Evolutionary conservation across 2,113 vertebrate genomes (phyloP).

Genomic region (human (Homo sapiens)): DNA sequence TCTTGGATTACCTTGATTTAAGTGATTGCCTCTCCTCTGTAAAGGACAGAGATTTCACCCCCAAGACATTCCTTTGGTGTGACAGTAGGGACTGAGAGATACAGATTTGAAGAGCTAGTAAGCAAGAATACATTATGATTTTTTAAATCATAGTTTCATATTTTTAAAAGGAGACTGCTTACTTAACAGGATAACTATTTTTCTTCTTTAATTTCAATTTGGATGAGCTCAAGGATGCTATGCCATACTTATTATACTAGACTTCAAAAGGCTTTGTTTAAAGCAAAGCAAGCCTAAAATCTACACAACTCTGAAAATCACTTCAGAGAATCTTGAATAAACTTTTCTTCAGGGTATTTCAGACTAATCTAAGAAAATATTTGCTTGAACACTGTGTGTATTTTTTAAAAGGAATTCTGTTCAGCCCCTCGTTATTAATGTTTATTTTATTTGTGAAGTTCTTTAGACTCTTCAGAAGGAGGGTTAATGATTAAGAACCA

Average conservation of each 20-base stretch:
- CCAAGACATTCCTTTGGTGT: background rate
- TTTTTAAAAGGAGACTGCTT: background rate
- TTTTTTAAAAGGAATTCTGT: conserved; percentile 14
- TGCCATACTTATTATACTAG: background rate
- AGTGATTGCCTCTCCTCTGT: background rate
- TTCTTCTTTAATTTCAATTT: background rate
- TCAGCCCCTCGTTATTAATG: background rate
- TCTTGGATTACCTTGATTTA: background rate
- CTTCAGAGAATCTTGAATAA: conserved; percentile 17
- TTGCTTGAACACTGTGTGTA: background rate
- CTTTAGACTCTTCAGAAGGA: background rate
- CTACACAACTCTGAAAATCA: background rate
- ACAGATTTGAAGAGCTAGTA: background rate
- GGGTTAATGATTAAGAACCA: background rate
- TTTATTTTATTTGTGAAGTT: conserved; percentile 5
- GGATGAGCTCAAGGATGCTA: background rate
- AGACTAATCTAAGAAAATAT: background rate
- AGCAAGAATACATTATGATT: background rate
- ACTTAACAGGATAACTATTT: background rate
- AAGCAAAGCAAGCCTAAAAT: background rate
- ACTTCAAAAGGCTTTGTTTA: background rate
- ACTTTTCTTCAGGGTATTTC: background rate
- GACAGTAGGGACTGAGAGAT: background rate
- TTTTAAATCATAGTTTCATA: conserved; percentile 19
- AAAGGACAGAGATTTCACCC: background rate